Evolutionary conservation across 2,888 invertebrate species (phyloP), one percentile per base, ranked within the genome.

Genomic region (Laspeyria flexula): DNA sequence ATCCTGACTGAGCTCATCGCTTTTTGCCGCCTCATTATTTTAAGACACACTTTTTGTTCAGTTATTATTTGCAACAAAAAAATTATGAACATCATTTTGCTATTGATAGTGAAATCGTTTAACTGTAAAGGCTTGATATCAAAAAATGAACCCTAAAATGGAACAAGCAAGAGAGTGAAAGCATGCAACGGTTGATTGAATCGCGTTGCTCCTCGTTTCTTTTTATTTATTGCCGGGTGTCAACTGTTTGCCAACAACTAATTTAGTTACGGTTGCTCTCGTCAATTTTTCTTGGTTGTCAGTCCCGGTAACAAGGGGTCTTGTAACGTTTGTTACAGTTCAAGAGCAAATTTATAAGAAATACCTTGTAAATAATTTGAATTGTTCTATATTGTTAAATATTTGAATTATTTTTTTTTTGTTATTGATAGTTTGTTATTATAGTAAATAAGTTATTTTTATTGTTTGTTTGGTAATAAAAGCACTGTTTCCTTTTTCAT

Each of bases 101-200:
- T 41, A 47, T 60, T 46, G 61, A 64, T 65, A 71, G 73, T 71
- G 71, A 73, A 72, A 73, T 55, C 45, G 40, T 34, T 55, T 43
- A 56, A 51, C 53, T 43, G 51, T 59, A 41, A 51, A 65, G 50
- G 60, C 55, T 52, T 57, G 0, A 68, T 65, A 67, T 72, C 40
- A 55, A 66, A 70, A 51, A 78, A 71, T 65, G 54, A 65, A 73
- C 75, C 75, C 73, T 74, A 72, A 71, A 68, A 67, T 69, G 60
- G 70, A 72, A 59, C 72, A 67, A 71, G 69, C 61, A 72, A 66
- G 74, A 86, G 77, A 88, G 90, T 88, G 88, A 90, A 90, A 90
- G 87, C 81, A 79, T 63, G 74, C 71, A 78, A 85, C 85, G 87
- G 74, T 86, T 76, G 77, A 85, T 81, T 81, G 82, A 75, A 71